Evolutionary conservation across 2,888 invertebrate species (phyloP), one percentile per base, ranked within the genome.

Genomic region (Ectobius pallidus): DNA sequence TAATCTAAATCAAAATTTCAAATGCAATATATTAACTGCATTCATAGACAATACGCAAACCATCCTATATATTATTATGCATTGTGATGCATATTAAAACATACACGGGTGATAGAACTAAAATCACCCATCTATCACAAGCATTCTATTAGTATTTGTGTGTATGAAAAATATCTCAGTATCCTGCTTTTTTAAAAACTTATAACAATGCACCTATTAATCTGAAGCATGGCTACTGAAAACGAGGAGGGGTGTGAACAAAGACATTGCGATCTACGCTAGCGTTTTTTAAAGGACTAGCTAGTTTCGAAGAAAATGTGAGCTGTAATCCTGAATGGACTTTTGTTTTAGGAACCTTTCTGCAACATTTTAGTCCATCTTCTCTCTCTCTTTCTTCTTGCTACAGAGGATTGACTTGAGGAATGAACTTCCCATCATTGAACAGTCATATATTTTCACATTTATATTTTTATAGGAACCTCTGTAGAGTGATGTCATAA

Each of bases 401-500:
- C 49, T 34, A 30, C 58, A 32, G 16, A 58, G 32, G 30, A 58
- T 25, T 30, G 58, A 16, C 16, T 25, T 39, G 25, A 14, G 52
- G 25, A 25, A 20, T 25, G 52, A 25, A 52, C 20, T 16, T 25
- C 52, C 2, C 25, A 3, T 25, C 52, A 52, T 52, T 58, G 27
- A 27, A 16, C 27, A 58, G 1, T 58, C 30, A 69, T 14, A 30
- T 25, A 49, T 27, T 30, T 27, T 30, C 52, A 69, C 52, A 16
- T 20, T 27, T 61, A 16, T 61, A 61, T 7, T 61, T 20, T 61
- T 16, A 22, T 27, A 73, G 74, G 73, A 73, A 75, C 72, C 74
- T 71, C 70, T 46, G 68, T 69, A 73, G 72, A 72, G 65, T 27
- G 49, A 49, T 71, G 71, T 49, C 69, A 74, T 69, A n/a, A n/a